Percentiles rank a stretch among this genome's conserved stretches.
Evolutionary conservation across 2,797 vertebrate genomes (phyloP).

Genomic region (Apogon talboti): DNA sequence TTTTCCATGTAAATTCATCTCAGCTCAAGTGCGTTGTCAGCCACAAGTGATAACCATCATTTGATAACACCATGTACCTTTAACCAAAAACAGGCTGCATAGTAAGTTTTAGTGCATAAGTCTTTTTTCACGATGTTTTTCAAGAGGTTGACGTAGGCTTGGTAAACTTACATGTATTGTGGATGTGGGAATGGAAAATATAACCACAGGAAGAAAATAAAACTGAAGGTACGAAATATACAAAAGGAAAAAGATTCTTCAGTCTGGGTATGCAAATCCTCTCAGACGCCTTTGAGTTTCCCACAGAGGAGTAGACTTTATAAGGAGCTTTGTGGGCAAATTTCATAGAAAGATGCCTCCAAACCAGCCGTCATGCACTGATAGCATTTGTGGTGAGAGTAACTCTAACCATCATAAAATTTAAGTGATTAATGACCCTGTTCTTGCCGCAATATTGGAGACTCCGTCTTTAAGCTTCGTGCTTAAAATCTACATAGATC

Average conservation of each 20-base stretch:
- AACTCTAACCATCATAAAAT: slow-evolving; percentile 32
- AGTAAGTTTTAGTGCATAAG: too few relatives aligned
- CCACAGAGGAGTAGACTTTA: slow-evolving; percentile 7
- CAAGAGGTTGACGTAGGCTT: too few relatives aligned
- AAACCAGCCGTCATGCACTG: slow-evolving; percentile 22
- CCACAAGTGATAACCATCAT: too few relatives aligned
- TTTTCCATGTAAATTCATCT: background rate
- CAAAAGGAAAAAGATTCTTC: slow-evolving; percentile 27
- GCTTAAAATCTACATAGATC: slow-evolving; percentile 1
- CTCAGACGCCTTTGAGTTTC: slow-evolving; percentile 14
- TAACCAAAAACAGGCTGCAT: too few relatives aligned
- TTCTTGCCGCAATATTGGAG: slow-evolving; percentile 6
- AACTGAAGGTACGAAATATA: slow-evolving; percentile 44
- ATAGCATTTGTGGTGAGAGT: slow-evolving; percentile 37
- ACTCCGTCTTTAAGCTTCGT: background rate
- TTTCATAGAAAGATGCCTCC: slow-evolving; percentile 41
- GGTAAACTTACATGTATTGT: slow-evolving; percentile 16
- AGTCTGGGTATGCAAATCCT: slow-evolving; percentile 31
- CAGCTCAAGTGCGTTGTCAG: background rate
- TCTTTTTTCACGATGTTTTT: too few relatives aligned
- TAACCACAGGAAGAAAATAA: slow-evolving; percentile 65
- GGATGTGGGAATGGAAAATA: slow-evolving; percentile 62
- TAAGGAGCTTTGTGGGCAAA: slow-evolving; percentile 37
- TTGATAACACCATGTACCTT: too few relatives aligned
- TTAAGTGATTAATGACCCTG: slow-evolving; percentile 32